Conservation (phyloP, 2,888 invertebrate genomes). For the Netelia melanura region DNA sequence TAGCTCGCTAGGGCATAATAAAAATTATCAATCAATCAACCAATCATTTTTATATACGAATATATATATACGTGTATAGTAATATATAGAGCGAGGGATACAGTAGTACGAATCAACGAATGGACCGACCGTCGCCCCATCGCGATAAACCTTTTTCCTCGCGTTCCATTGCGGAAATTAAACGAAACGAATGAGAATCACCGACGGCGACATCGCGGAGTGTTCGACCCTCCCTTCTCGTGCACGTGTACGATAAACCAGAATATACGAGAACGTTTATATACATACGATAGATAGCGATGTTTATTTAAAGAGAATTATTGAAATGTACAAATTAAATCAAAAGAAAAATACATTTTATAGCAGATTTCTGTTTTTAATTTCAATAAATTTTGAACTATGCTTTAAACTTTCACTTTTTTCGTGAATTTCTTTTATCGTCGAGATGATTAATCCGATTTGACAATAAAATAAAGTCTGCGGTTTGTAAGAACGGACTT, state of each 20-base stretch:
- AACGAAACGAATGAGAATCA: conserved; percentile 50
- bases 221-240: background rate
- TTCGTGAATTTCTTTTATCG: no score
- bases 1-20: no score
- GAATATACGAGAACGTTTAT: background rate
- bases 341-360: no score
- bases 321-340: background rate
- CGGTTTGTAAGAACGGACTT: no score
- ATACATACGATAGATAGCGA: background rate
- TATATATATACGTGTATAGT: background rate
- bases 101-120: conserved; percentile 36
- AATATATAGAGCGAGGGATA: background rate
- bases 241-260: background rate
- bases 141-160: conserved; percentile 47
- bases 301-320: background rate
- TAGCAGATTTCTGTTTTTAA: no score
- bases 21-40: no score
- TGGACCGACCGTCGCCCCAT: conserved; percentile 19
- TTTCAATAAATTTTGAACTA: no score
- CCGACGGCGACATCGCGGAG: background rate
- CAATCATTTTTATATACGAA: background rate
- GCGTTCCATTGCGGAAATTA: conserved; percentile 46
- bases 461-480: no score
- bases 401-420: no score
- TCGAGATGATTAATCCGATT: no score